Percentiles rank a stretch among this genome's conserved stretches.
Evolutionary conservation across 2,888 invertebrate species (phyloP).

Genomic region (Cephonodes hylas): DNA sequence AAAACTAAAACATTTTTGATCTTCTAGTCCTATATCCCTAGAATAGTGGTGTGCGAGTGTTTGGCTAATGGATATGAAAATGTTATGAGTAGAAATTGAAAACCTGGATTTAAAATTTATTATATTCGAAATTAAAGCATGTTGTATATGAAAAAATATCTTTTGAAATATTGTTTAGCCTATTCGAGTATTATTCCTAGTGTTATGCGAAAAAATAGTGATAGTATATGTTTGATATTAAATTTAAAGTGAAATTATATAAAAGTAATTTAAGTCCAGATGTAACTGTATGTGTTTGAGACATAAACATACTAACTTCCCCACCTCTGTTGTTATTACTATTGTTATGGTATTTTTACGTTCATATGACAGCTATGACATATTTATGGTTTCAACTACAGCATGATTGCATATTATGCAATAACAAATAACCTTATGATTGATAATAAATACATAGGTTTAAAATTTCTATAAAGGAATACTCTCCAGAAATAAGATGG

Average conservation of each 20-base stretch:
- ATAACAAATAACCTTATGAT: neutral
- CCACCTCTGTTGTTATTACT: slow-evolving; percentile 5
- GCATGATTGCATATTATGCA: neutral
- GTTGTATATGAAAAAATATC: slow-evolving; percentile 24
- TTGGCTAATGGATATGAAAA: slow-evolving; percentile 10
- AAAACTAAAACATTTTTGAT: slow-evolving; percentile 43
- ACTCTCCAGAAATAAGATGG: too few relatives aligned
- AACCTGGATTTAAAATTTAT: neutral
- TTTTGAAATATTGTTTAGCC: slow-evolving; percentile 10
- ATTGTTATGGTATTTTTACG: neutral
- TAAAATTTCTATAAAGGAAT: too few relatives aligned
- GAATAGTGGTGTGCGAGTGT: slow-evolving; percentile 33
- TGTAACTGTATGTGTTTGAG: neutral
- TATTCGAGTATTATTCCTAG: slow-evolving; percentile 15
- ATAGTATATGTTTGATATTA: slow-evolving; percentile 1
- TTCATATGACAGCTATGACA: neutral
- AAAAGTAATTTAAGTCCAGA: neutral
- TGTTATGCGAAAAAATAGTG: neutral
- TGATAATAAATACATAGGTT: too few relatives aligned
- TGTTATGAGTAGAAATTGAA: neutral
- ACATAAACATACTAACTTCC: slow-evolving; percentile 7
- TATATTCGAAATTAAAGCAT: neutral
- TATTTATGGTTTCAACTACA: neutral
- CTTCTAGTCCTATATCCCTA: slow-evolving; percentile 69
- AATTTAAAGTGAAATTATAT: neutral